Evolutionary conservation across 2,797 vertebrate species (phyloP), one percentile per base, ranked within the genome.

Genomic region (Chelmon rostratus): DNA sequence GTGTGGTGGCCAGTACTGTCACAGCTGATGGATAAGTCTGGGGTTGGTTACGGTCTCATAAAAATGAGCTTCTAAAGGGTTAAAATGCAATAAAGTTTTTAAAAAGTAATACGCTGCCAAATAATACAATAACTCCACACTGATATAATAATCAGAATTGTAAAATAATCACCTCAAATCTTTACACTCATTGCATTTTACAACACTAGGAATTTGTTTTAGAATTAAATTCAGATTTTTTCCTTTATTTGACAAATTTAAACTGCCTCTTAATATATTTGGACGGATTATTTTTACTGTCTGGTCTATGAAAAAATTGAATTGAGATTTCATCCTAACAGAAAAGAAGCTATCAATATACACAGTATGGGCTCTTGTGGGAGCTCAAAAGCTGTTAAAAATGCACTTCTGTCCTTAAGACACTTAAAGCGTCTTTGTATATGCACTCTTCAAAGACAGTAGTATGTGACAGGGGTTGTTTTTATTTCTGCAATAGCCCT

Each of bases 31-130:
- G 83, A 89, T 84, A 88, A 82, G 67, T 21, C 50, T 63, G 33
- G 50, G 47, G 73, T 85, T 54, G 73, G 74, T 82, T 83, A 54
- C 42, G 38, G 75, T 62, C 70, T 78, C 61, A 61, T 89, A 90
- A 88, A 92, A 83, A 49, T 64, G 38, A 54, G 58, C 67, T 70
- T 83, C 57, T 78, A 82, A 84, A 69, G 73, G 46, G 76, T 88
- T 87, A 88, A 91, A 91, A 86, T 75, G 56, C 76, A 70, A 81
- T 88, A 86, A 91, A 68, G 53, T 63, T 67, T 87, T 72, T 70
- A 57, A 77, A n/a, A 86, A 78, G 75, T 73, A 83, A 74, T 75
- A 77, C 56, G 58, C 69, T 71, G 56, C 49, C 57, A 63, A 59
- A 68, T 74, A 63, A 79, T 72, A 33, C 25, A 54, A 73, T 35